Evolutionary conservation across 2,113 vertebrate genomes (phyloP).

Genomic region (Miniopterus natalensis): DNA sequence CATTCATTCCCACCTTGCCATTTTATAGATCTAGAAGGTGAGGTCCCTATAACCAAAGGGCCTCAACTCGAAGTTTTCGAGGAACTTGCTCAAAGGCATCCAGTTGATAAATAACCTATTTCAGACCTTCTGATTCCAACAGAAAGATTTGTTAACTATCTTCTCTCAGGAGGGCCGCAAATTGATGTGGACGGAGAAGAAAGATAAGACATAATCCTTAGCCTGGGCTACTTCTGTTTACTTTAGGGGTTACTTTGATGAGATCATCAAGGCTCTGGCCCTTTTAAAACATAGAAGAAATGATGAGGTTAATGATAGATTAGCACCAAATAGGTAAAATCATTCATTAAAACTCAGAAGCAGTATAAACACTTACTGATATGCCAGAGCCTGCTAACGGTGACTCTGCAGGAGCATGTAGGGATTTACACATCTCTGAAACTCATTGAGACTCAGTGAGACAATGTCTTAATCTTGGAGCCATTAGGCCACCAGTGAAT

Average conservation of each 20-base stretch:
- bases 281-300: constrained; percentile 66
- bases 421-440: background rate
- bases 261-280: constrained; percentile 67
- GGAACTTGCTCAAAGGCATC: background rate
- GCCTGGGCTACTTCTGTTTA: constrained; percentile 51
- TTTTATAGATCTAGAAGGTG: background rate
- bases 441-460: background rate
- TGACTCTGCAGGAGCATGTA: background rate
- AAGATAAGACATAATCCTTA: constrained; percentile 62
- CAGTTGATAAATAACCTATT: background rate
- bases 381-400: background rate
- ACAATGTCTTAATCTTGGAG: constrained; percentile 28
- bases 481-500: background rate
- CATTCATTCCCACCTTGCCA: background rate
- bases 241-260: constrained; percentile 62
- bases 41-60: background rate
- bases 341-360: constrained; percentile 44
- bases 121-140: background rate
- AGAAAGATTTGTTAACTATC: background rate
- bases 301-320: constrained; percentile 3
- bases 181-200: background rate
- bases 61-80: background rate
- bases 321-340: background rate
- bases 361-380: background rate
- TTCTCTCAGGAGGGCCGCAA: background rate